phyloP scores from a whole-genome alignment of 37 sponge, comb jelly and placozoan genomes.

The Axinella damicornis region DNA sequence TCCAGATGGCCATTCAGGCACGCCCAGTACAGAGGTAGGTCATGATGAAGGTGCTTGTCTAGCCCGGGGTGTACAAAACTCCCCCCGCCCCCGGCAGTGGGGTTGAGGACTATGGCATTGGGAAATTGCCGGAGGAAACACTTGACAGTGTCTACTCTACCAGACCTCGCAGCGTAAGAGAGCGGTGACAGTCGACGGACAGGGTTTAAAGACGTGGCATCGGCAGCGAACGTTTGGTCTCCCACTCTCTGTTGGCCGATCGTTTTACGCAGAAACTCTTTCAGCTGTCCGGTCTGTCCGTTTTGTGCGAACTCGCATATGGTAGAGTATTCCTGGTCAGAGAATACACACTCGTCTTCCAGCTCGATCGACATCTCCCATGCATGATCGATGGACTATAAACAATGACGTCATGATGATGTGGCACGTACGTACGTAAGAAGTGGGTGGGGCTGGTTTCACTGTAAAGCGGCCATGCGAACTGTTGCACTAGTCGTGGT shows the following conservation, averaged over 20 bases:
- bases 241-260: constrained; percentile 1
- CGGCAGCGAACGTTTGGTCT: not conserved
- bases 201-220: not conserved
- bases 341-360: not conserved
- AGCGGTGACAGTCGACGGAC: constrained; percentile 54
- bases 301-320: constrained; percentile 15
- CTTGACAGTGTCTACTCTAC: constrained; percentile 32
- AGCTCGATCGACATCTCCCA: too few relatives aligned
- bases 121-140: constrained; percentile 35
- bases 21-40: constrained; percentile 77
- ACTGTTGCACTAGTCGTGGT: not conserved
- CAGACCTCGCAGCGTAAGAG: constrained; percentile 50
- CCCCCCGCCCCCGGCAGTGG: constrained; percentile 12
- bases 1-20: constrained; percentile 69
- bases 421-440: too few relatives aligned
- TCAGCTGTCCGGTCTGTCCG: constrained; percentile 17
- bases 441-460: too few relatives aligned
- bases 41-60: constrained; percentile 62
- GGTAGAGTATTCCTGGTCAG: constrained; percentile 25
- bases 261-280: constrained; percentile 9
- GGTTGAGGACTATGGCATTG: constrained; percentile 30
- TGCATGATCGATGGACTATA: too few relatives aligned
- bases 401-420: too few relatives aligned
- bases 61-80: constrained; percentile 21
- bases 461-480: too few relatives aligned